Evolutionary conservation across 2,113 vertebrate species (phyloP), one percentile per base, ranked within the genome.

Genomic region (Ameiurus melas): DNA sequence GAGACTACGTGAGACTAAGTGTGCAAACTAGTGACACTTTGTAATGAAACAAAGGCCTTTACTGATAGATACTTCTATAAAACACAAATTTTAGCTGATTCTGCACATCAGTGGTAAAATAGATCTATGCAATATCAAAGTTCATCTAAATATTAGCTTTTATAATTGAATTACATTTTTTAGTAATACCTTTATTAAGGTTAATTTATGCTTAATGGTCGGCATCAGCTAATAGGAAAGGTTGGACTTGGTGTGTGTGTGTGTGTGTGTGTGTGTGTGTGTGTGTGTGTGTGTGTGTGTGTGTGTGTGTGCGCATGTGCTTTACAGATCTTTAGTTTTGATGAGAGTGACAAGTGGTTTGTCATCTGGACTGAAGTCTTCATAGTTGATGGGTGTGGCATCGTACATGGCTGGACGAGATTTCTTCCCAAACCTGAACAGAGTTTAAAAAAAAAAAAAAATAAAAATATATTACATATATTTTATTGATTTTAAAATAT

Each of bases 261-360:
- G 53, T 80, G 78, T 62, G 83, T 88, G 86, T 77, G 57, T 82
- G 47, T 73, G 87, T 85, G 66, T 53, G 53, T 47, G 82, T 68
- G 83, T 68, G 53, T 80, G 78, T 62, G 83, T 88, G 86, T 77
- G 57, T 82, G 47, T 73, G 87, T 85, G 66, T 53, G 53, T 47
- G 82, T 68, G 83, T 68, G 73, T 87, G 43, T 62, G 53, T 55
- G 27, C 55, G 13, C 80, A 14, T 57, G 57, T 91, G 92, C 85
- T 90, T 97, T 97, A 99, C 97, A 99, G 98, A 98, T 99, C 98
- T 96, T 99, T 99, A 36, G 98, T 99, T 96, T 99, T 99, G 93
- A 99, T 99, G 93, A 99, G 96, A 86, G 98, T 99, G 90, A 99
- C 98, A 95, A 99, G 94, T 82, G 98, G 98, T 93, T 99, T 99